Percentiles rank a stretch among this genome's conserved stretches.
Evolutionary conservation across 2,888 invertebrate genomes (phyloP).

Genomic region (Stegana nigrithorax): DNA sequence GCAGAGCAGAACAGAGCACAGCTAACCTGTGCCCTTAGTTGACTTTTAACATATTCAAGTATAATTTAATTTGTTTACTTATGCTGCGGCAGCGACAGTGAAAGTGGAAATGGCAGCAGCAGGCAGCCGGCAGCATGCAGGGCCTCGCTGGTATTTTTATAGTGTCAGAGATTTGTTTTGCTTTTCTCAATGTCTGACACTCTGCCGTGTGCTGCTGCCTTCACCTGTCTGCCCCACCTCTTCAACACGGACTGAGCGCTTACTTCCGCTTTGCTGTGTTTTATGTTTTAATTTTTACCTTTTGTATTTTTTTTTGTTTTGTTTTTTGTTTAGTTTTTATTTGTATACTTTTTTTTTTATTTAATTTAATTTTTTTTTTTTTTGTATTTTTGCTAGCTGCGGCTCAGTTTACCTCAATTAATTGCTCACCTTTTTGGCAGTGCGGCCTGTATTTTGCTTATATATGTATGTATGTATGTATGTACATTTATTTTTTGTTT

Average conservation of each 20-base stretch:
- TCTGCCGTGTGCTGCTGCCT: no score
- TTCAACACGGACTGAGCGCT: not conserved
- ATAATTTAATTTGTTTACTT: constrained; percentile 61
- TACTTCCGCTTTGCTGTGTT: not conserved
- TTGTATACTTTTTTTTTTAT: not conserved
- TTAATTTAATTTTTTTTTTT: not conserved
- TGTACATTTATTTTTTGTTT: not conserved
- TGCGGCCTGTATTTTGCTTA: no score
- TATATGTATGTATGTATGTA: no score
- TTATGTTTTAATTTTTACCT: no score
- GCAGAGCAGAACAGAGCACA: no score
- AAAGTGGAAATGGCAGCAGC: not conserved
- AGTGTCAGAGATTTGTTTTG: no score
- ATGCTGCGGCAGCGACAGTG: constrained; percentile 27
- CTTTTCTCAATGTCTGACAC: no score
- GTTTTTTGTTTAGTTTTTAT: no score
- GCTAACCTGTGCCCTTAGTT: constrained; percentile 33
- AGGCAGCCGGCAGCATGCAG: not conserved
- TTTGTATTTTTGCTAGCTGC: not conserved
- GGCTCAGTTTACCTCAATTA: constrained; percentile 12
- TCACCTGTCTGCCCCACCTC: not conserved
- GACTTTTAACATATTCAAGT: constrained; percentile 40
- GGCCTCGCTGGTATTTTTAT: no score
- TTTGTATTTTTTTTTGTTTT: no score
- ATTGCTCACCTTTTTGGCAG: constrained; percentile 1